Evolutionary conservation across 2,113 vertebrate genomes (phyloP).

Genomic region (Capra hircus): DNA sequence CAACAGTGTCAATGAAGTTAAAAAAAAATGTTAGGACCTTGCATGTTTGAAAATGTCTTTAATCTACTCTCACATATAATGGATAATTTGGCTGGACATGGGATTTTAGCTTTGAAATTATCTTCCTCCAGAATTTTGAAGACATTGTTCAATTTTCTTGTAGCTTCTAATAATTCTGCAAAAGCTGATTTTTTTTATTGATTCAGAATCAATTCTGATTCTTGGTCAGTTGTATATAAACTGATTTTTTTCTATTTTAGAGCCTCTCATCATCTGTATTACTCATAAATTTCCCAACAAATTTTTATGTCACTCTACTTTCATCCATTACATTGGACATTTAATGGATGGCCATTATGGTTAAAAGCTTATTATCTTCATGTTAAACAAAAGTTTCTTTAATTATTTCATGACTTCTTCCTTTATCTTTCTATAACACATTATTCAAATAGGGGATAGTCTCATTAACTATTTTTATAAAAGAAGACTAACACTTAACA

Average conservation of each 20-base stretch:
- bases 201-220: background rate
- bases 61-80: background rate
- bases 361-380: background rate
- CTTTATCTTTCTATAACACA: background rate
- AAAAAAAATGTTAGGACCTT: background rate
- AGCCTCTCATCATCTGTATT: background rate
- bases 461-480: background rate
- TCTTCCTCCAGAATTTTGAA: background rate
- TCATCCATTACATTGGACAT: background rate
- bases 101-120: background rate
- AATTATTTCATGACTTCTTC: background rate
- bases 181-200: background rate
- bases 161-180: background rate
- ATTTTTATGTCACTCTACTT: background rate
- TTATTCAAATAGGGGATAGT: background rate
- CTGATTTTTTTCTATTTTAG: background rate
- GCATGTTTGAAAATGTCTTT: background rate
- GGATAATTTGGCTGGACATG: background rate
- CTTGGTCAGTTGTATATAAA: background rate
- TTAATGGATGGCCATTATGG: background rate
- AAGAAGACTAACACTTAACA: background rate
- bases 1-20: background rate
- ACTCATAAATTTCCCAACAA: background rate
- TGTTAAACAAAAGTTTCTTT: background rate
- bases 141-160: background rate